phyloP scores from a whole-genome alignment of 2,113 vertebrate species.

The Stegostoma tigrinum region DNA sequence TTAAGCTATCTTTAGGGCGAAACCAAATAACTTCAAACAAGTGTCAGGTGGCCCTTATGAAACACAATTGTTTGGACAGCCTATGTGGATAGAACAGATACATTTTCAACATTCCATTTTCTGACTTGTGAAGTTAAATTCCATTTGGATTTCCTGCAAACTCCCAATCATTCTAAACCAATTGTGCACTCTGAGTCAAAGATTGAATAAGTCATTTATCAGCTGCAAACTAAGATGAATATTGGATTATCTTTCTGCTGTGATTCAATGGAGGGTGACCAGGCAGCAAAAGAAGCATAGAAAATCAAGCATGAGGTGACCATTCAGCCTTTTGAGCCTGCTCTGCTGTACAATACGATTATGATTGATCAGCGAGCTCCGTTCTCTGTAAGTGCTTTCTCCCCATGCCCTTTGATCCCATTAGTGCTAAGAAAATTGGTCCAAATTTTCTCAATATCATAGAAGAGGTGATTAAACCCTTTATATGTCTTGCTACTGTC shows the following conservation, averaged over 20 bases:
- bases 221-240: not conserved
- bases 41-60: not conserved
- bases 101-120: not conserved
- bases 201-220: not conserved
- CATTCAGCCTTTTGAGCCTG: too few species aligned
- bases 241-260: not conserved
- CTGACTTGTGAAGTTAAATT: not conserved
- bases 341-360: too few species aligned
- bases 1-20: too few species aligned
- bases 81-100: not conserved
- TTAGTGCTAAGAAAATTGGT: not conserved
- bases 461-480: too few species aligned
- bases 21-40: not conserved
- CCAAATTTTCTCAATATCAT: not conserved
- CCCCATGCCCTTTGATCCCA: too few species aligned
- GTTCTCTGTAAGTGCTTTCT: too few species aligned
- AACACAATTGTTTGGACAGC: not conserved
- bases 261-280: not conserved
- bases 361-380: too few species aligned
- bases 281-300: not conserved
- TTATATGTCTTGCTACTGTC: not conserved
- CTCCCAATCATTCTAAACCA: not conserved
- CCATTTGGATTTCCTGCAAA: not conserved
- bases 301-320: too few species aligned
- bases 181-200: not conserved